Evolutionary conservation across 2,888 invertebrate genomes (phyloP).

Genomic region (Scaptomyza polygonia): DNA sequence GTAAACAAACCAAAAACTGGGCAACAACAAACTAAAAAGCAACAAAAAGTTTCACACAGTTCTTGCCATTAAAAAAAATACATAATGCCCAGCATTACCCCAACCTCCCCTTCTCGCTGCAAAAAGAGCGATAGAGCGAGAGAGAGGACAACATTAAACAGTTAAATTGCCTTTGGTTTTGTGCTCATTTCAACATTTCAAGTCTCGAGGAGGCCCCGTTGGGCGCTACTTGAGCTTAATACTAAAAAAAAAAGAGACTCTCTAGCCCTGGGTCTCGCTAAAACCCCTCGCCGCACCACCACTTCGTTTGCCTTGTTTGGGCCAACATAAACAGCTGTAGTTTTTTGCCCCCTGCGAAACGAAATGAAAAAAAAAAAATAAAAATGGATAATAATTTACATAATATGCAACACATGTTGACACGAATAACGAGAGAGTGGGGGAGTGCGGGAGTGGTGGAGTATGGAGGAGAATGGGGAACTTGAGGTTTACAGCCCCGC

Average conservation of each 20-base stretch:
- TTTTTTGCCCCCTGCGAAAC: constrained; percentile 60
- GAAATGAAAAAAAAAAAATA: background rate
- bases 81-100: constrained; percentile 41
- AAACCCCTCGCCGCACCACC: background rate
- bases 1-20: constrained; percentile 56
- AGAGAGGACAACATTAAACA: constrained; percentile 60
- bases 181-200: constrained; percentile 71
- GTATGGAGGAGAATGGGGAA: background rate
- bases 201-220: constrained; percentile 50
- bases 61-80: constrained; percentile 59
- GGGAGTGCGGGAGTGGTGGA: background rate
- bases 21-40: constrained; percentile 15
- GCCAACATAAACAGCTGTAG: constrained; percentile 13
- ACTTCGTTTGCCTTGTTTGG: background rate
- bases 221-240: constrained; percentile 57
- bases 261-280: background rate
- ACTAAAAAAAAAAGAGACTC: constrained; percentile 18
- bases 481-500: constrained; percentile 2
- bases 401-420: constrained; percentile 77
- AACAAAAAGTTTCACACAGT: constrained; percentile 64
- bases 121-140: background rate
- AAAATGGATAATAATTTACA: constrained; percentile 62
- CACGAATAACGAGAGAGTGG: constrained; percentile 66
- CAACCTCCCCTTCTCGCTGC: background rate
- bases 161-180: constrained; percentile 71